Evolutionary conservation across 2,797 vertebrate genomes (phyloP), one percentile per base, ranked within the genome.

Genomic region (Hippocampus kuda): DNA sequence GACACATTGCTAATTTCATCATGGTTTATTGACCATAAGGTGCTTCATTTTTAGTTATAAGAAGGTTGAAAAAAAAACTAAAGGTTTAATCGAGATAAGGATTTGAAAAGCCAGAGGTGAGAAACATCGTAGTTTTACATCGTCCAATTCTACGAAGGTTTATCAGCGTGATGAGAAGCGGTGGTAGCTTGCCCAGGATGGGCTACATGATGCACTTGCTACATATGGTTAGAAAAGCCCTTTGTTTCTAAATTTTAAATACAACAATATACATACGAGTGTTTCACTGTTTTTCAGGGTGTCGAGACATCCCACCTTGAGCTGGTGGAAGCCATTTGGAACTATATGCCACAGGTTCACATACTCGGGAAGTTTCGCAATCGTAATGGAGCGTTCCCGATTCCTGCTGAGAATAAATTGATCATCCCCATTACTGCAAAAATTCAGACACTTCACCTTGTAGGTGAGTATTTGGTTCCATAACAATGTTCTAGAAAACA

Each of bases 301-400:
- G 94, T 99, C 72, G 97, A 99, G 87, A 99, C 97, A 1, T 99
- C 97, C 65, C 97, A 99, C 84, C 88, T 99, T 84, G 96, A 99
- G 83, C 89, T 99, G 80, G 97, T 99, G 77, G 97, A 99, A 88
- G 97, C 97, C 81, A 93, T 99, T 85, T 99, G 97, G 97, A 99
- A 95, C 75, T 99, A 99, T 72, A 98, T 99, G 97, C 97, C 97
- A 42, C 95, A 99, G 79, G 97, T 99, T 84, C 96, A 99, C 83
- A 96, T 99, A 78, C 89, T 99, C 78, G 97, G 97, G 72, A 99
- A 99, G 85, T 99, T 99, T 84, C 93, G 96, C 76, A 99, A 99
- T 89, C 94, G 97, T 70, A 99, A 99, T n/a, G 97, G 97, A 69
- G 95, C 95, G 66, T 99, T 99, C 87, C 97, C 97, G 71, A 98